Evolutionary conservation across 1,140 invertebrate genomes (phyloP), one percentile per base, ranked within the genome.

Genomic region (Proales similis): DNA sequence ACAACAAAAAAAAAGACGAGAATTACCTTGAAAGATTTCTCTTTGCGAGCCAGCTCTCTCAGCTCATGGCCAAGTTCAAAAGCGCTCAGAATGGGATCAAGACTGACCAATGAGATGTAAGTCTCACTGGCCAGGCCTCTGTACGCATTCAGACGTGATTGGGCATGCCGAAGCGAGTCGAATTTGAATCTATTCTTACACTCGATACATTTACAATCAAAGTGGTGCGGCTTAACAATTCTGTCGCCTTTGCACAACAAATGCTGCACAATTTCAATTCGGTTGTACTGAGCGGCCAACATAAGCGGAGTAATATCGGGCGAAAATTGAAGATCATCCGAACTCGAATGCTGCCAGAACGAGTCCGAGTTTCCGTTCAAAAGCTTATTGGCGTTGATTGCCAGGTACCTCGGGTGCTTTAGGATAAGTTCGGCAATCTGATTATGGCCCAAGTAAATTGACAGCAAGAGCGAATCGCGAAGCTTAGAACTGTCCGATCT

Each of bases 51-150:
- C 19, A 63, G 22, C 11, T 43, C 64, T 2, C 67, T 69, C 11
- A 85, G 69, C 62, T 84, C 82, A 0, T 70, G 62, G 0, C 78
- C 77, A 20, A 85, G 71, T 60, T 77, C 70, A 68, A 86, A 85
- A 0, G 82, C 80, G 17, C 78, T 75, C 7, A 84, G 71, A 36
- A 85, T 81, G 0, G 84, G 84, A 70, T 86, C 84, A 32, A 78
- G 70, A 0, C 79, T 78, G 0, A 79, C 80, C 62, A 84, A 78
- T 27, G 82, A 82, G 53, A 85, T 81, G 66, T 82, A 85, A 0
- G 80, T 77, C 48, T 74, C 71, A 64, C 72, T 74, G 1, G 73
- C 67, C 62, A 76, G 64, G 0, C 70, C 74, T 48, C 69, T 51
- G 65, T 74, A 77, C 3, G 72, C 71, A 65, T 76, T 74, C 9